A percentile compares a stretch with the other conserved stretches of the same genome.
Evolutionary conservation across 2,113 vertebrate genomes (phyloP).

Genomic region (Thalassarche chlororhynchos): DNA sequence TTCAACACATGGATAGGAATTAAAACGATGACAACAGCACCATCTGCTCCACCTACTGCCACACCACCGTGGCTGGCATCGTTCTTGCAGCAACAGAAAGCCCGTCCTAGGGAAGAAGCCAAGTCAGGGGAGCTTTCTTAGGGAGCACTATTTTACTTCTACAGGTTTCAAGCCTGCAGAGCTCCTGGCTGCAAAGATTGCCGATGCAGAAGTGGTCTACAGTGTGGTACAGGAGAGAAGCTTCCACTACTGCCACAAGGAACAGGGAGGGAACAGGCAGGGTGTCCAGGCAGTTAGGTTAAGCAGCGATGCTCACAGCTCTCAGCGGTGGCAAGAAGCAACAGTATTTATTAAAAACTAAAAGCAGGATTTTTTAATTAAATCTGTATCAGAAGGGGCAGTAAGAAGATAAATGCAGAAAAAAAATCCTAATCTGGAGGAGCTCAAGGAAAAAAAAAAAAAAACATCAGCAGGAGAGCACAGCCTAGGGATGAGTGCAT

Average conservation of each 20-base stretch:
- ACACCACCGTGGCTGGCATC: not conserved
- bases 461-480: not conserved
- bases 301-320: not conserved
- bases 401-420: not conserved
- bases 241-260: too few species aligned
- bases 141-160: not conserved
- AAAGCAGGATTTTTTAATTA: not conserved
- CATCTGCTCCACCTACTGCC: constrained; percentile 39
- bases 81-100: not conserved
- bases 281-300: accelerated
- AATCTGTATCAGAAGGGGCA: not conserved
- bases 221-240: accelerated
- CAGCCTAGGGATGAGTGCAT: not conserved
- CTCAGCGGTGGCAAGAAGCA: accelerated
- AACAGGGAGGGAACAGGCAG: not conserved
- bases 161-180: not conserved
- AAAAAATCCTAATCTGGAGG: not conserved
- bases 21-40: not conserved
- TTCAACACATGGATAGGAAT: constrained; percentile 11
- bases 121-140: not conserved
- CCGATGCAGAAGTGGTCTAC: accelerated
- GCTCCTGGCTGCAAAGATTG: not conserved
- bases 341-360: not conserved
- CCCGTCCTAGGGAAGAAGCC: not conserved
- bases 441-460: not conserved